These are phyloP conservation scores for Helicolenus hilgendorfi DNA, from an alignment of 2,797 vertebrate genomes.

Conservation along the genomic window DNA sequence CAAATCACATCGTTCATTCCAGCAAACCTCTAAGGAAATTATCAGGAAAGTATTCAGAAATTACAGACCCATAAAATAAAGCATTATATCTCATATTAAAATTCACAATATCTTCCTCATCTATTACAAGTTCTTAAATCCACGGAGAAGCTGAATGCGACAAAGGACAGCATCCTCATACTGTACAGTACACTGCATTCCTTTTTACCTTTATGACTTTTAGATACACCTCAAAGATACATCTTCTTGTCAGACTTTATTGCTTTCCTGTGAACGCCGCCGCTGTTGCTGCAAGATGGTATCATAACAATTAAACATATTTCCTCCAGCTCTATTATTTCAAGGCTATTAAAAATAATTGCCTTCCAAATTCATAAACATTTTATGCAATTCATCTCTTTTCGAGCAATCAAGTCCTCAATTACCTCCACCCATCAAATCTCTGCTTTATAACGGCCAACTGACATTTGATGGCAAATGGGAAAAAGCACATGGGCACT, in stretches of 20 bases:
- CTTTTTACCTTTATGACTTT: slow-evolving; percentile 68
- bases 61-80: neutral
- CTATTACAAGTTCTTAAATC: neutral
- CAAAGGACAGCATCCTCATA: slow-evolving; percentile 9
- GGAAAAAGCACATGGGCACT: slow-evolving; percentile 93
- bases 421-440: slow-evolving; percentile 91
- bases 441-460: slow-evolving; percentile 94
- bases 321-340: slow-evolving; percentile 89
- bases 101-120: neutral
- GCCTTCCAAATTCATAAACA: slow-evolving; percentile 92
- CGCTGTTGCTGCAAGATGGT: slow-evolving; percentile 81
- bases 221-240: slow-evolving; percentile 78
- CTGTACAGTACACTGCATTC: neutral
- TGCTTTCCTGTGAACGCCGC: slow-evolving; percentile 76
- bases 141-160: neutral
- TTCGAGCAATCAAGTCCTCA: slow-evolving; percentile 91
- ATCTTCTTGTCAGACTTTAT: slow-evolving; percentile 83
- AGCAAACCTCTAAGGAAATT: neutral
- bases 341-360: slow-evolving; percentile 91
- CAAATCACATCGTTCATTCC: neutral
- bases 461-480: slow-evolving; percentile 98
- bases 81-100: neutral
- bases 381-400: slow-evolving; percentile 90
- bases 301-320: slow-evolving; percentile 91
- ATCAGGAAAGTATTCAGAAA: neutral